These are phyloP conservation scores for Apis mellifera DNA, from an alignment of 1,140 invertebrate genomes.

Conservation along the genomic window DNA sequence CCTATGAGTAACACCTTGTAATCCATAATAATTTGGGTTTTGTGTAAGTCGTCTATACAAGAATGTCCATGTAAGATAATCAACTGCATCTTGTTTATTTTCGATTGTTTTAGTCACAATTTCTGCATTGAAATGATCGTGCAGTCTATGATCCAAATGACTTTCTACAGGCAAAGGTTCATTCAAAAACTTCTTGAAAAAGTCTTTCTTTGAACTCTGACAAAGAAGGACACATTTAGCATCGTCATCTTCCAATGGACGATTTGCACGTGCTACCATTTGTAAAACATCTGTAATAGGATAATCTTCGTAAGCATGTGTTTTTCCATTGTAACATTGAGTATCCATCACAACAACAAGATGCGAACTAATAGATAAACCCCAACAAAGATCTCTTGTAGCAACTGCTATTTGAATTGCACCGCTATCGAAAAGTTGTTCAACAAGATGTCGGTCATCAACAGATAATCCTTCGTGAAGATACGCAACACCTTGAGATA, in stretches of 20 bases:
- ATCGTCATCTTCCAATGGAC: conserved; percentile 95
- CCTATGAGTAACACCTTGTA: conserved; percentile 97
- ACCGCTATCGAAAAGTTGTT: conserved; percentile 95
- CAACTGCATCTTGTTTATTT: conserved; percentile 99
- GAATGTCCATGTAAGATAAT: conserved; percentile 99
- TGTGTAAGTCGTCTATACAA: conserved; percentile 98
- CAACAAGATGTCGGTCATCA: conserved; percentile 93
- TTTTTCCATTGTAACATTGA: conserved; percentile 97
- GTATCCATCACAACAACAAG: conserved; percentile 99
- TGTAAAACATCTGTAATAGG: conserved; percentile 98
- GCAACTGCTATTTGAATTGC: conserved; percentile 97
- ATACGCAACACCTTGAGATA: conserved; percentile 97
- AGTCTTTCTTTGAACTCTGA: conserved; percentile 98
- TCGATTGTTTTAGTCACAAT: conserved; percentile 99
- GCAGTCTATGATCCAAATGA: conserved; percentile 97
- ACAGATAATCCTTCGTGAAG: conserved; percentile 95
- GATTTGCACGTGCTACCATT: conserved; percentile 96
- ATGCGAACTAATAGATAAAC: conserved; percentile 92
- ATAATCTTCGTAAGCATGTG: conserved; percentile 97
- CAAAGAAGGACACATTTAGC: conserved; percentile 98
- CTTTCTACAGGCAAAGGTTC: conserved; percentile 99
- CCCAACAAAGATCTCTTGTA: conserved; percentile 95
- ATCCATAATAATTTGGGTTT: conserved; percentile 99
- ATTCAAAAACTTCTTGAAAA: conserved; percentile 99
- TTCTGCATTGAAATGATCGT: conserved; percentile 99